Evolutionary conservation across 2,797 vertebrate species (phyloP).

Genomic region (Cryptoblepharus egeriae): DNA sequence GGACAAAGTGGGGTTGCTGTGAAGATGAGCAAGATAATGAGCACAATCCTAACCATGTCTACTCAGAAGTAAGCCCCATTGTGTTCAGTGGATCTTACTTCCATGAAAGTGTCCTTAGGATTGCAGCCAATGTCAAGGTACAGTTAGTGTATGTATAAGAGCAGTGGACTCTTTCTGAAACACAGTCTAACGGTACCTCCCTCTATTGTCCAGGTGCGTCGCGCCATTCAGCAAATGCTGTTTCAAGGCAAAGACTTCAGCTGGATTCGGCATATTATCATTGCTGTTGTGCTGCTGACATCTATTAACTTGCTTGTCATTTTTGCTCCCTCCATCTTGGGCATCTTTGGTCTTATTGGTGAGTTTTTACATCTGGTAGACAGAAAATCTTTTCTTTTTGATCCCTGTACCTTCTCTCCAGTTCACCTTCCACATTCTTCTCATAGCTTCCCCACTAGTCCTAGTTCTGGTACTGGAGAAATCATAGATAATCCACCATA

Average conservation of each 20-base stretch:
- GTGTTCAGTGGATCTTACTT: too few relatives aligned
- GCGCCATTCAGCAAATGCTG: conserved; percentile 94
- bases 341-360: conserved; percentile 97
- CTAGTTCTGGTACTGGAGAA: too few relatives aligned
- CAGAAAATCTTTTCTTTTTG: not conserved
- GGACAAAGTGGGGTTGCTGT: not conserved
- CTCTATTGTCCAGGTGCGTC: conserved; percentile 84
- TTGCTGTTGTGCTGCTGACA: conserved; percentile 85
- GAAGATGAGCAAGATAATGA: not conserved
- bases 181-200: not conserved
- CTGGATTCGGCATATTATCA: conserved; percentile 89
- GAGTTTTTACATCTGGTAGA: conserved; percentile 61
- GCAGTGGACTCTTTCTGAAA: not conserved
- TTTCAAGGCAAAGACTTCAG: conserved; percentile 91
- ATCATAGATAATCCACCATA: not conserved
- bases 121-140: not conserved
- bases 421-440: not conserved
- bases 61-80: too few relatives aligned
- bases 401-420: not conserved
- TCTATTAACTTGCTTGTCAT: conserved; percentile 95
- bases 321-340: conserved; percentile 96
- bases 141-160: not conserved
- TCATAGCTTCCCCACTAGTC: not conserved
- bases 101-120: too few relatives aligned
- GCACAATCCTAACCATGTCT: too few relatives aligned